These are phyloP conservation scores for Cephus rjabovi DNA, from an alignment of 2,888 invertebrate genomes.

Conservation along the genomic window DNA sequence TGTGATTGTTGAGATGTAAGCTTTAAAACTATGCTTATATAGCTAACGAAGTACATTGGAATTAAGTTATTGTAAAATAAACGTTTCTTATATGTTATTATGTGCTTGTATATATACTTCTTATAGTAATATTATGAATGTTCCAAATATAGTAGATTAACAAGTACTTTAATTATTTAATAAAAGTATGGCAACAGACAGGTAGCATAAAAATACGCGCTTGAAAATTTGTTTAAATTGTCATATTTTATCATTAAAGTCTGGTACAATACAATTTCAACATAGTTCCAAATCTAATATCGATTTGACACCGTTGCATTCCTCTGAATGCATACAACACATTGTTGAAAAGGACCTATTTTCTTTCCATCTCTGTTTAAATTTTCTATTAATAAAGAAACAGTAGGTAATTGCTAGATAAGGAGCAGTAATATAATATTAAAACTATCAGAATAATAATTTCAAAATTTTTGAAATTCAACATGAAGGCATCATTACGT, in stretches of 20 bases:
- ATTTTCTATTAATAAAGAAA: neutral
- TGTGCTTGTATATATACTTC: neutral
- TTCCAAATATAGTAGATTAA: too few relatives aligned
- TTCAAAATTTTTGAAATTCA: neutral
- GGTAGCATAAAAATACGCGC: neutral
- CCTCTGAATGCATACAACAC: neutral
- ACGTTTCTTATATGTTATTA: neutral
- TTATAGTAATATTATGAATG: neutral
- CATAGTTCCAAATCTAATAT: neutral
- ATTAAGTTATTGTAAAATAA: neutral
- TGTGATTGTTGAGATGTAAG: neutral
- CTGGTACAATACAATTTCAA: neutral
- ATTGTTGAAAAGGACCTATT: neutral
- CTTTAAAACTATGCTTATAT: neutral
- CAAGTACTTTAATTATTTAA: too few relatives aligned
- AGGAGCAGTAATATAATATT: neutral
- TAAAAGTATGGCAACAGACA: too few relatives aligned
- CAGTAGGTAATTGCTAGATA: neutral
- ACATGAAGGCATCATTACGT: neutral
- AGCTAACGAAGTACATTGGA: neutral
- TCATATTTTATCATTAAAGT: neutral
- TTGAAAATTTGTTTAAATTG: neutral
- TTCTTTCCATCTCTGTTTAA: neutral
- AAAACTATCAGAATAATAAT: neutral
- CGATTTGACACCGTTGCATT: neutral